Evolutionary conservation across 2,113 vertebrate genomes (phyloP).

Genomic region (Burhinus bistriatus): DNA sequence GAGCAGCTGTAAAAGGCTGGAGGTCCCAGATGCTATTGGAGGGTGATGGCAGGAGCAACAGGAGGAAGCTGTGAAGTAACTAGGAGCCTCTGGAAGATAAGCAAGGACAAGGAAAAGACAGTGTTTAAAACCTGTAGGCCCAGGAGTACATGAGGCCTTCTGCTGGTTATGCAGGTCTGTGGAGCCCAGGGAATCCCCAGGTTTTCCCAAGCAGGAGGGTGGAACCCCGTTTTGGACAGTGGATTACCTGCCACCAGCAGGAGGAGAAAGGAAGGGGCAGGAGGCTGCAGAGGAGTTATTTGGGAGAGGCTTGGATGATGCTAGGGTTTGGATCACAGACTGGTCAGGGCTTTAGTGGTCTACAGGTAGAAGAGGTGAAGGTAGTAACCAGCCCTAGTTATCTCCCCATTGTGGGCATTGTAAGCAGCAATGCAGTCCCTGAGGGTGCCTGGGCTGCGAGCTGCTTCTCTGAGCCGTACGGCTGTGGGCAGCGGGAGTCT

Average conservation of each 20-base stretch:
- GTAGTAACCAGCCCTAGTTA: neutral
- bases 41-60: neutral
- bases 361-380: neutral
- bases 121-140: neutral
- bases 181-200: neutral
- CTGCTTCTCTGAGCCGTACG: neutral
- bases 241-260: neutral
- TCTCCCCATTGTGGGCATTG: accelerated
- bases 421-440: accelerated
- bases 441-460: accelerated
- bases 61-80: neutral
- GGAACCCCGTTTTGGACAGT: no score
- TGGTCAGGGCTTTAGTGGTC: neutral
- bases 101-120: neutral
- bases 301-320: neutral
- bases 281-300: neutral
- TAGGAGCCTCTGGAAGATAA: neutral
- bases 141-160: accelerated
- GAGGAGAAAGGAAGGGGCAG: neutral
- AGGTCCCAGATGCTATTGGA: neutral
- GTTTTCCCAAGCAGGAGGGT: neutral
- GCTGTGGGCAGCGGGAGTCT: neutral
- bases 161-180: neutral
- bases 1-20: neutral
- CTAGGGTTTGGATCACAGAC: neutral